Evolutionary conservation across 2,888 invertebrate genomes (phyloP).

Genomic region (Anorthoa munda): DNA sequence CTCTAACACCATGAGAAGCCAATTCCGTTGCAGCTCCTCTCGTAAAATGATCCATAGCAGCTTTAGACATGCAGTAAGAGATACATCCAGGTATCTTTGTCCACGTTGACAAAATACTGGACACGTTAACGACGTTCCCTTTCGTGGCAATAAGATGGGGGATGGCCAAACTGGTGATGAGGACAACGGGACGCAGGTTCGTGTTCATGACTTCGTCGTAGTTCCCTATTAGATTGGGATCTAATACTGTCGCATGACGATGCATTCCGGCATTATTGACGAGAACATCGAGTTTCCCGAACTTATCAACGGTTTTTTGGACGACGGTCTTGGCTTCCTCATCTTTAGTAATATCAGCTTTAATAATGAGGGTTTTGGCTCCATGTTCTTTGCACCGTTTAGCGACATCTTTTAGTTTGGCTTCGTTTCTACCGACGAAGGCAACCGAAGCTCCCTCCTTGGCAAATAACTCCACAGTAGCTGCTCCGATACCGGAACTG

Average conservation of each 20-base stretch:
- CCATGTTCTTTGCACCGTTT: slow-evolving; percentile 58
- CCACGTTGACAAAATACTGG: slow-evolving; percentile 75
- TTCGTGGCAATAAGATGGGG: slow-evolving; percentile 67
- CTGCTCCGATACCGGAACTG: slow-evolving; percentile 93
- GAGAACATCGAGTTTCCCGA: slow-evolving; percentile 72
- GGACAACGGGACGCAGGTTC: slow-evolving; percentile 66
- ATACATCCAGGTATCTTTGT: slow-evolving; percentile 89
- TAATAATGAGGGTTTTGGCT: slow-evolving; percentile 64
- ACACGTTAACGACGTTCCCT: slow-evolving; percentile 72
- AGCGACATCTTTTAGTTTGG: slow-evolving; percentile 91
- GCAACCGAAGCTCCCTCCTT: slow-evolving; percentile 91
- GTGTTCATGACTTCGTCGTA: slow-evolving; percentile 67
- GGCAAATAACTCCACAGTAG: slow-evolving; percentile 91
- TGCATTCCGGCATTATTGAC: slow-evolving; percentile 75
- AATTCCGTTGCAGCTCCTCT: slow-evolving; percentile 91
- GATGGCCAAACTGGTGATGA: slow-evolving; percentile 64
- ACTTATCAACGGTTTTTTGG: slow-evolving; percentile 68
- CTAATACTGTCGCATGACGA: slow-evolving; percentile 39
- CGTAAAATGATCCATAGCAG: slow-evolving; percentile 73
- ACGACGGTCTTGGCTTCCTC: slow-evolving; percentile 67
- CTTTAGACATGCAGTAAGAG: slow-evolving; percentile 70
- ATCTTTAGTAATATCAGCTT: slow-evolving; percentile 73
- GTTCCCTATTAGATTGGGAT: slow-evolving; percentile 43
- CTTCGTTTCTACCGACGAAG: slow-evolving; percentile 92
- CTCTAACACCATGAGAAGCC: slow-evolving; percentile 93